These are phyloP conservation scores for Tiaroga cobitis DNA, from an alignment of 2,797 vertebrate species.

Conservation along the genomic window DNA sequence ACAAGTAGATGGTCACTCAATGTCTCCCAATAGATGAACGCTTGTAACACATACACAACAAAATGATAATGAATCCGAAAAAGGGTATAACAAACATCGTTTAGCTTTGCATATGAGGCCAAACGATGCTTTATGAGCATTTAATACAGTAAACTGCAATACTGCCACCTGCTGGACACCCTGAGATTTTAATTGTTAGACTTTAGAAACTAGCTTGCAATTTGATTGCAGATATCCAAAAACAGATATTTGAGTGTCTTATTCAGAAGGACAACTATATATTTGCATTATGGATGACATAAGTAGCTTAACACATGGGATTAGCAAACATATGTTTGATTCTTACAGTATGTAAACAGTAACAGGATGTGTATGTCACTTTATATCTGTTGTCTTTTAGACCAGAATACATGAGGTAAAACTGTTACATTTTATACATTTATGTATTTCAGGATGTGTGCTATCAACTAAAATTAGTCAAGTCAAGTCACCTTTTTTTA, in stretches of 20 bases:
- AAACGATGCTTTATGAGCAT: background rate
- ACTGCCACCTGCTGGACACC: constrained; percentile 59
- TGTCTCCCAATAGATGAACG: background rate
- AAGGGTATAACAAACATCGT: background rate
- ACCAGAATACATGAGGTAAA: background rate
- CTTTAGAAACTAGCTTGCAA: background rate
- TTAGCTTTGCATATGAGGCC: background rate
- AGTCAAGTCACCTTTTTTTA: too few species aligned
- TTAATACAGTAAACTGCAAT: constrained; percentile 47
- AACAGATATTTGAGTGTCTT: background rate
- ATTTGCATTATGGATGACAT: too few species aligned
- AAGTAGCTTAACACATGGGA: background rate
- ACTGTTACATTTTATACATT: background rate
- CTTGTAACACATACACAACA: background rate
- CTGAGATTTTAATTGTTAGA: background rate
- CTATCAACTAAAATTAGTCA: background rate
- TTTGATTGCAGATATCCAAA: background rate
- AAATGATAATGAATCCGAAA: background rate
- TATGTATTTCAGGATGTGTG: background rate
- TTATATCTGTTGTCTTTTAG: background rate
- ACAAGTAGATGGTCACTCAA: background rate
- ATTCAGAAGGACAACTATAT: background rate
- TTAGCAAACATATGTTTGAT: background rate
- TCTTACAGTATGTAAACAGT: background rate
- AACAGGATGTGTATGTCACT: background rate